Evolutionary conservation across 1,140 invertebrate genomes (phyloP).

Genomic region (Hydropsyche tenuis): DNA sequence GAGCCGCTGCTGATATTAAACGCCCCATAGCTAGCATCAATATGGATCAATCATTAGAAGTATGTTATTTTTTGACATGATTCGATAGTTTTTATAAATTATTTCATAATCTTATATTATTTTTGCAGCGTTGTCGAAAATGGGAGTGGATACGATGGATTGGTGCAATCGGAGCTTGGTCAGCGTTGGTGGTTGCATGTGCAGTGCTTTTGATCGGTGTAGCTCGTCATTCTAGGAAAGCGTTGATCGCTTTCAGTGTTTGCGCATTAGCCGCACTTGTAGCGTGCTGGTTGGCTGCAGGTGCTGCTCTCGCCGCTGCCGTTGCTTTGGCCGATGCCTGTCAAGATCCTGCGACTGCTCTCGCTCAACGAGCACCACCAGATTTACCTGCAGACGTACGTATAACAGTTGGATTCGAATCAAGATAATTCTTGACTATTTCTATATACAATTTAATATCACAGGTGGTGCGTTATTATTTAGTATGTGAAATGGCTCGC

Average conservation of each 20-base stretch:
- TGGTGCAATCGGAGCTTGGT: conserved; percentile 77
- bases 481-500: conserved; percentile 78
- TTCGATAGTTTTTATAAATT: too few species aligned
- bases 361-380: conserved; percentile 79
- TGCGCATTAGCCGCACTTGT: conserved; percentile 90
- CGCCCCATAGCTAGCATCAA: conserved; percentile 73
- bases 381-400: conserved; percentile 66
- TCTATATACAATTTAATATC: conserved; percentile 35
- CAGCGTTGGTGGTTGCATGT: conserved; percentile 78
- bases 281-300: conserved; percentile 86
- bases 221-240: conserved; percentile 80
- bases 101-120: neutral
- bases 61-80: too few species aligned
- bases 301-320: conserved; percentile 79
- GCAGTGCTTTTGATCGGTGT: conserved; percentile 83
- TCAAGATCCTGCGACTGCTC: conserved; percentile 78
- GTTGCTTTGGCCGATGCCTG: conserved; percentile 81
- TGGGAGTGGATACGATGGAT: conserved; percentile 77
- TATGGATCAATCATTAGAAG: conserved; percentile 68
- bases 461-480: conserved; percentile 81
- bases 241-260: conserved; percentile 80
- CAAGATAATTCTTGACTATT: neutral
- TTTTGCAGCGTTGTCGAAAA: conserved; percentile 58
- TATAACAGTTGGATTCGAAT: neutral
- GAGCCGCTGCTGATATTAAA: conserved; percentile 75